Evolutionary conservation across 2,888 invertebrate species (phyloP).

Genomic region (Chaetogeoica ovagalla): DNA sequence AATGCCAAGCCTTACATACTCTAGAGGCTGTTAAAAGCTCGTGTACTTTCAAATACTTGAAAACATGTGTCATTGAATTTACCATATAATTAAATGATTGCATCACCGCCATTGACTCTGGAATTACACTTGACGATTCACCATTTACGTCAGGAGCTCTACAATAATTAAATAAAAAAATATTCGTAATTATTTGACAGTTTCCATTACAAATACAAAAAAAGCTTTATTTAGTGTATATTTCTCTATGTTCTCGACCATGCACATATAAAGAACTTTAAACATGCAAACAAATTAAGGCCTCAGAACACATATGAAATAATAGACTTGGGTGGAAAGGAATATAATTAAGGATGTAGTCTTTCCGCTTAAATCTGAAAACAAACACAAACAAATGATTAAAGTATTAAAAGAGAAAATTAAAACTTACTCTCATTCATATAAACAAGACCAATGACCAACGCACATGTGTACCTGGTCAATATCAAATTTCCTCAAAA

Average conservation of each 20-base stretch:
- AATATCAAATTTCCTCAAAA: constrained; percentile 33
- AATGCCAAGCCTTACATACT: constrained; percentile 77
- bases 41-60: constrained; percentile 79
- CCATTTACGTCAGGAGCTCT: constrained; percentile 45
- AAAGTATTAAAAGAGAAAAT: constrained; percentile 32
- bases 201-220: neutral
- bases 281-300: constrained; percentile 41
- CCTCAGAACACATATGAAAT: constrained; percentile 30
- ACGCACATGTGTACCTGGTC: constrained; percentile 48
- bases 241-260: constrained; percentile 46
- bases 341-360: constrained; percentile 37
- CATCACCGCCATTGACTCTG: neutral
- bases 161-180: constrained; percentile 12
- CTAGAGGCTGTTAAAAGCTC: constrained; percentile 76
- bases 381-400: constrained; percentile 45
- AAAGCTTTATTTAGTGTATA: constrained; percentile 6
- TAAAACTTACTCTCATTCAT: constrained; percentile 28
- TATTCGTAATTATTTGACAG: neutral
- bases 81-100: constrained; percentile 45
- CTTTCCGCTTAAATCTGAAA: constrained; percentile 51
- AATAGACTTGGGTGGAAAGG: constrained; percentile 48
- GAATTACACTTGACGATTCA: neutral
- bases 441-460: constrained; percentile 46
- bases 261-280: constrained; percentile 50
- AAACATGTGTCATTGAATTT: constrained; percentile 65